Conservation (phyloP, 2,888 invertebrate genomes). For the Colletes collaris region DNA sequence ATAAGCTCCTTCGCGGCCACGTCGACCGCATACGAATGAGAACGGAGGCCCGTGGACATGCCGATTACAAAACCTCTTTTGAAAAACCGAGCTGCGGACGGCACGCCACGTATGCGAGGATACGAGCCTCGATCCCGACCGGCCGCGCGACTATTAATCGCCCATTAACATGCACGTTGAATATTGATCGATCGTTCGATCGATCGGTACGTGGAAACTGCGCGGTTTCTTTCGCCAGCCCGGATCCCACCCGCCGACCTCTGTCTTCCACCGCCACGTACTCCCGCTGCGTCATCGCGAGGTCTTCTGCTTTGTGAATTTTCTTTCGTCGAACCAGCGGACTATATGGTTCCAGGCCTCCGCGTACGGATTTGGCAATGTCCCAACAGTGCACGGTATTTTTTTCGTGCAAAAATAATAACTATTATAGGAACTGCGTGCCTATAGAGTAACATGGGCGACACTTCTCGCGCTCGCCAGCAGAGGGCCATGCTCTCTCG, state of each 20-base stretch:
- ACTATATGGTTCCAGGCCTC: too few species aligned
- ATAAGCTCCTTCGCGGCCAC: slow-evolving; percentile 75
- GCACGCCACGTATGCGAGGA: slow-evolving; percentile 73
- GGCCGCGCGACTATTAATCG: slow-evolving; percentile 70
- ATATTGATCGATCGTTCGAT: slow-evolving; percentile 74
- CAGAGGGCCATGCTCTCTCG: too few species aligned
- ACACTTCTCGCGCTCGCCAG: too few species aligned
- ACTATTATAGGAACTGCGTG: too few species aligned
- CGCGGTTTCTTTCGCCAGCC: slow-evolving; percentile 64
- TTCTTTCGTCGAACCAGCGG: too few species aligned
- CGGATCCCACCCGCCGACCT: not conserved
- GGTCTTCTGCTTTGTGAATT: too few species aligned
- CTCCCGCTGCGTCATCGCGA: too few species aligned
- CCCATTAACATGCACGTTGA: slow-evolving; percentile 77
- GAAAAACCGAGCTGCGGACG: slow-evolving; percentile 73
- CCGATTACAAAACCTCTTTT: slow-evolving; percentile 74
- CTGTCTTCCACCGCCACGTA: slow-evolving; percentile 3
- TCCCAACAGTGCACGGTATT: too few species aligned
- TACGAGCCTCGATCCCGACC: slow-evolving; percentile 46
- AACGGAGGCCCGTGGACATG: slow-evolving; percentile 22
- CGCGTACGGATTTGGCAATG: too few species aligned
- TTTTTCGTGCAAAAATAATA: too few species aligned
- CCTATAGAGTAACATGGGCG: too few species aligned
- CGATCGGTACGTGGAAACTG: slow-evolving; percentile 66
- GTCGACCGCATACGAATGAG: slow-evolving; percentile 75